Conservation (phyloP, 2,797 vertebrate species). For the Tokudaia tokunoshimensis region DNA sequence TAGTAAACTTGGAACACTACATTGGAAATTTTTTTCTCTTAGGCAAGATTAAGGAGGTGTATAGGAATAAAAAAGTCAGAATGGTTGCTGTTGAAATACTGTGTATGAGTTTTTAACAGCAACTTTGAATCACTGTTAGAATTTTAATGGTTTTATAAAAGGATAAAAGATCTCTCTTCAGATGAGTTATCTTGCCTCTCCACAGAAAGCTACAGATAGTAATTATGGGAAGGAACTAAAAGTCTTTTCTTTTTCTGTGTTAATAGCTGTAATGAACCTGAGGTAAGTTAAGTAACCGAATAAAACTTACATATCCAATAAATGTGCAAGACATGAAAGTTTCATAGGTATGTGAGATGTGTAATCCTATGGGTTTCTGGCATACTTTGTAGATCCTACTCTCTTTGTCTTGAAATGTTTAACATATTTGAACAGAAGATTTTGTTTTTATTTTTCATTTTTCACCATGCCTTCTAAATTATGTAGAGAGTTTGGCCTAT, state of each 20-base stretch:
- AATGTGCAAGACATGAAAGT: neutral
- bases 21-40: conserved; percentile 66
- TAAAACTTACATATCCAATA: neutral
- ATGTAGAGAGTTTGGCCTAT: neutral
- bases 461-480: conserved; percentile 18
- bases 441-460: conserved; percentile 42
- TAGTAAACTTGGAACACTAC: conserved; percentile 70
- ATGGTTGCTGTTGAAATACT: conserved; percentile 61
- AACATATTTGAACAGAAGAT: conserved; percentile 10
- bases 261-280: conserved; percentile 30
- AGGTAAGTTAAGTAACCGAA: neutral
- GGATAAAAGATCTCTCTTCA: conserved; percentile 43
- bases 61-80: conserved; percentile 60
- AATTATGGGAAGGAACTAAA: conserved; percentile 29
- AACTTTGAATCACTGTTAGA: conserved; percentile 46
- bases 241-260: conserved; percentile 30
- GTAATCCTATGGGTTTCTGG: neutral
- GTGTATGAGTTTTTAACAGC: conserved; percentile 36
- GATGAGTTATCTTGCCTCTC: conserved; percentile 54
- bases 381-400: conserved; percentile 36
- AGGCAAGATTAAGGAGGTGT: conserved; percentile 68
- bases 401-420: conserved; percentile 33
- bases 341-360: neutral
- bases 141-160: conserved; percentile 66
- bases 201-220: conserved; percentile 32